phyloP scores from a whole-genome alignment of 2,797 vertebrate genomes.

The Staurois parvus region DNA sequence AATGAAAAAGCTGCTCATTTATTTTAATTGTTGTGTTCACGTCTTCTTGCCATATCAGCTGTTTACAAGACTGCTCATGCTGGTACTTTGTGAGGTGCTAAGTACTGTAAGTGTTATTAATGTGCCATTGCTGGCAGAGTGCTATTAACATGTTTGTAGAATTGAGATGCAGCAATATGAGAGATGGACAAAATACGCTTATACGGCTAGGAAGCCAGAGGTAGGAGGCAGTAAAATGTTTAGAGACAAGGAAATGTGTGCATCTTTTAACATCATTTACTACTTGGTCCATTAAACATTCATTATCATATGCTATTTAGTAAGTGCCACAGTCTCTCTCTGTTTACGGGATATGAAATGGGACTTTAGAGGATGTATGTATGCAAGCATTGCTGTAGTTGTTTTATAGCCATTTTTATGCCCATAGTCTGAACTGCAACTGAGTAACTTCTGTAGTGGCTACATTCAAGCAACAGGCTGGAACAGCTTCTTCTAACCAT shows the following conservation, averaged over 20 bases:
- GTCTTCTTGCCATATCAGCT: background rate
- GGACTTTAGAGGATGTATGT: background rate
- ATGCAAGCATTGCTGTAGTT: too few species aligned
- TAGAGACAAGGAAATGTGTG: background rate
- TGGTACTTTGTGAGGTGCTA: conserved; percentile 11
- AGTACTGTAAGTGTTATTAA: conserved; percentile 14
- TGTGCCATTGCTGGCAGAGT: conserved; percentile 13
- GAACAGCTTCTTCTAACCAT: too few species aligned
- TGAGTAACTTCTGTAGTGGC: too few species aligned
- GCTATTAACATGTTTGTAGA: conserved; percentile 7
- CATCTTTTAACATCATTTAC: background rate
- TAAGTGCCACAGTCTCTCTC: background rate
- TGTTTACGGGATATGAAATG: background rate
- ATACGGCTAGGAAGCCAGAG: background rate
- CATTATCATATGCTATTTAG: background rate
- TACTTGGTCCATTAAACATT: background rate
- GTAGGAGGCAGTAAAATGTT: background rate
- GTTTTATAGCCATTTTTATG: too few species aligned
- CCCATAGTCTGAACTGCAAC: too few species aligned
- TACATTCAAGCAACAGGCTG: too few species aligned
- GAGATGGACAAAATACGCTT: background rate
- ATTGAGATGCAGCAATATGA: background rate
- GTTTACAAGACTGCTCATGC: conserved; percentile 17
- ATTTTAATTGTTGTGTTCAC: background rate
- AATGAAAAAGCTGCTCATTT: conserved; percentile 12